Conservation (phyloP, 1,140 invertebrate genomes). For the Oncopeltus fasciatus region DNA sequence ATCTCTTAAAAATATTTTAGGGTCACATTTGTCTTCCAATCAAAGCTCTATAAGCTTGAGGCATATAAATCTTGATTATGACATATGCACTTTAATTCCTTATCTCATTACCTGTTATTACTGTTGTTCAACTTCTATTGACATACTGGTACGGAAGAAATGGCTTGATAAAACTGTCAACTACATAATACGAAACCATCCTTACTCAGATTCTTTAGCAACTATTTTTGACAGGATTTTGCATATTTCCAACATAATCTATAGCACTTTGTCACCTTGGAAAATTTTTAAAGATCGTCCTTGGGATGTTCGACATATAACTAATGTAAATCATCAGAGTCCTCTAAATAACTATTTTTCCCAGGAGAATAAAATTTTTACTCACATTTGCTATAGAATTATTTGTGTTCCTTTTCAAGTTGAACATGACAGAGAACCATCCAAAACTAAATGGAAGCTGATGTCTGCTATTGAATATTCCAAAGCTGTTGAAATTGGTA, state of each 20-base stretch:
- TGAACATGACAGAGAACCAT: neutral
- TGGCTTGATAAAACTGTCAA: slow-evolving; percentile 2
- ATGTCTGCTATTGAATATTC: slow-evolving; percentile 29
- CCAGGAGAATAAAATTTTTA: slow-evolving; percentile 19
- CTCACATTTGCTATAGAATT: slow-evolving; percentile 17
- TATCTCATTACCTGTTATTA: slow-evolving; percentile 17
- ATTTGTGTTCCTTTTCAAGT: neutral
- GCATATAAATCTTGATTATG: neutral
- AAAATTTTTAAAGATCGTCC: too few relatives aligned
- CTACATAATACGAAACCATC: too few relatives aligned
- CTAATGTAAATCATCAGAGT: neutral
- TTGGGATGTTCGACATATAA: neutral
- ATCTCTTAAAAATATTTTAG: neutral
- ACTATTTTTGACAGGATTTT: neutral
- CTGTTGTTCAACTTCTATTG: slow-evolving; percentile 3
- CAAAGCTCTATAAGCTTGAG: neutral
- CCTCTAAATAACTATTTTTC: too few relatives aligned
- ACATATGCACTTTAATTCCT: slow-evolving; percentile 10
- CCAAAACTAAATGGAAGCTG: slow-evolving; percentile 20
- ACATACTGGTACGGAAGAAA: slow-evolving; percentile 4
- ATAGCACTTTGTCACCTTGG: neutral
- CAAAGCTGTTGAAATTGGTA: slow-evolving; percentile 26
- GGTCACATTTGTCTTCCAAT: neutral
- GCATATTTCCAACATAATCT: neutral
- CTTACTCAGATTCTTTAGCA: neutral